Base-by-base conservation (phyloP, 2,113 vertebrate genomes). In the Hystrix brachyura region DNA sequence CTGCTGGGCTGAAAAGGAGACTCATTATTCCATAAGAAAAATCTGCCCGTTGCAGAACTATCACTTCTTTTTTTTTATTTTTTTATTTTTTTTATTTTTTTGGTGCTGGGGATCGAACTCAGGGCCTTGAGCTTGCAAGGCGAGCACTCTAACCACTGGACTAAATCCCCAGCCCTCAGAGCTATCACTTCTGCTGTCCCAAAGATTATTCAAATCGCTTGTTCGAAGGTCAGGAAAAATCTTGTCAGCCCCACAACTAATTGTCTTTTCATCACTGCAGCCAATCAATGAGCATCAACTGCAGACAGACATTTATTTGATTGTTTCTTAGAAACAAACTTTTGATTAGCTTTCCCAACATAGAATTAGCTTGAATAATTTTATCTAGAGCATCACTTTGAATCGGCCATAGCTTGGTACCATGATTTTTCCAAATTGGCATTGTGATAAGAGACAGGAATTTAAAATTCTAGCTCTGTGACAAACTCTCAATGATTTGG, bases 311-410 rank as follows among this genome's bases (percentile, higher is more conserved):
- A 60, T 62, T 71, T 38, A 55, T 57, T 95, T 87, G 78, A 90
- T 27, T 91, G 12, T 81, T 91, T 83, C 69, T 64, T 86, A 76
- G 23, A 86, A 94, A 62, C 0, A 92, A 11, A 23, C 9, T 15
- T 87, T 71, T 2, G 0, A 60, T 43, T 90, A 80, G n/a, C 76
- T 79, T 29, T 90, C 43, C 25, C 34, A 80, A 51, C 25, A 34
- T n/a, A 8, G 14, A 72, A 57, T 92, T 90, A 76, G 18, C 43
- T 80, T 93, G n/a, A 82, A 89, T 87, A 69, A 78, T 83, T 90
- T 83, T 79, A 19, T 21, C 43, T 51, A 14, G 90, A 95, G 81
- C 32, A 67, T 72, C 92, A 84, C 27, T 62, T 90, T 57, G 64
- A 92, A 87, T 29, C 69, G 62, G 34, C 62, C 32, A 15, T 62